Evolutionary conservation across 2,797 vertebrate genomes (phyloP).

Genomic region (Pangasius krempfi): DNA sequence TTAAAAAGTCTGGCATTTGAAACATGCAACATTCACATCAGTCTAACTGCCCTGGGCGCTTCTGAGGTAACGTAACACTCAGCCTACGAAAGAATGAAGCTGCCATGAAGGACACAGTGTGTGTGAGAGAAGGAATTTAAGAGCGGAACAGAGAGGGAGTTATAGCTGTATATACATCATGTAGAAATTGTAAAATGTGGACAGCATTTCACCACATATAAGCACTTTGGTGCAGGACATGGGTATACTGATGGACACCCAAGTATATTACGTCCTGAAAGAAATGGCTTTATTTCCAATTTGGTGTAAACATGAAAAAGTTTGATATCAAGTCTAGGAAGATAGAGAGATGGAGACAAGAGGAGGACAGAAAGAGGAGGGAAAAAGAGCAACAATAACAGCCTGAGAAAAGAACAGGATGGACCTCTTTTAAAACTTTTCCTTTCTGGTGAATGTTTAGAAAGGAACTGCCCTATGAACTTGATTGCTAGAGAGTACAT

Average conservation of each 20-base stretch:
- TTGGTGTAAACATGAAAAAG: background rate
- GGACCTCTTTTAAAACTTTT: background rate
- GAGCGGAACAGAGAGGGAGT: background rate
- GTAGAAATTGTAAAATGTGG: background rate
- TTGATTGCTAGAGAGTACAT: background rate
- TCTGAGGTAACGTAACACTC: too few species aligned
- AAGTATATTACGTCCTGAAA: background rate
- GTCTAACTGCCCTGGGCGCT: background rate
- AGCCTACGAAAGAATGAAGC: background rate
- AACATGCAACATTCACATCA: background rate
- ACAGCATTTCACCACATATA: background rate
- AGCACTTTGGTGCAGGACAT: background rate
- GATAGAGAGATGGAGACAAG: conserved; percentile 5
- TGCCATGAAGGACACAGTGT: background rate
- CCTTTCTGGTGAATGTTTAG: background rate
- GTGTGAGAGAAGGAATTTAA: background rate
- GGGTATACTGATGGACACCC: background rate
- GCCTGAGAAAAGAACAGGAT: background rate
- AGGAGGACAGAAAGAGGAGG: too few species aligned
- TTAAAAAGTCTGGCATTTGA: background rate
- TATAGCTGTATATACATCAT: background rate
- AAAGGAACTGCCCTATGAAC: background rate
- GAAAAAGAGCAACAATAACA: too few species aligned
- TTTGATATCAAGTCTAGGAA: background rate
- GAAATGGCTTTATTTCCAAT: background rate